Evolutionary conservation across 1,140 invertebrate genomes (phyloP).

Genomic region (Coptotermes formosanus): DNA sequence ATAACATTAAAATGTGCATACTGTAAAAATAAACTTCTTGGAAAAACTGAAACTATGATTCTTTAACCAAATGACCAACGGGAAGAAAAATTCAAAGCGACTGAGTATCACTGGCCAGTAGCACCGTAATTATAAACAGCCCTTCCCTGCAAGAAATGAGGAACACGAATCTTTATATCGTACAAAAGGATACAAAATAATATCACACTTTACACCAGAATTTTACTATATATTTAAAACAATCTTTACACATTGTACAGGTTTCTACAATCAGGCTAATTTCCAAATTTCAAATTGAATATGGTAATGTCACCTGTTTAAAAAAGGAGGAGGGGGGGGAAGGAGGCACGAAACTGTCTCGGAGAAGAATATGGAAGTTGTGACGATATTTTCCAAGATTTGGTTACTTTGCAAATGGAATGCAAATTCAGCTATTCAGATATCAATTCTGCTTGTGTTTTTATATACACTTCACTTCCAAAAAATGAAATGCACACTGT

Average conservation of each 20-base stretch:
- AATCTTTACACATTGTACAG: conserved; percentile 3
- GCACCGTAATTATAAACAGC: too few species aligned
- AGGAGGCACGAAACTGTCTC: background rate
- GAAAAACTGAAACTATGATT: too few species aligned
- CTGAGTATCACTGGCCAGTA: too few species aligned
- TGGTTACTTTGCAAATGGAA: background rate
- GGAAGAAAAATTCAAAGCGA: too few species aligned
- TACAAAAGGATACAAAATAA: too few species aligned
- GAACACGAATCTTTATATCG: too few species aligned
- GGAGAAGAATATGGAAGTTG: background rate
- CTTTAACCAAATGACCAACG: too few species aligned
- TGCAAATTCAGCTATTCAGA: background rate
- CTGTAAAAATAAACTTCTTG: too few species aligned
- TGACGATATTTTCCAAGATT: background rate
- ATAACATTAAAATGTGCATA: too few species aligned
- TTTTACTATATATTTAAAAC: background rate
- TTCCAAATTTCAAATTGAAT: background rate
- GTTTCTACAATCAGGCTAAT: background rate
- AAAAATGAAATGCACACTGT: background rate
- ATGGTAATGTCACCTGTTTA: background rate
- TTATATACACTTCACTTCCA: background rate
- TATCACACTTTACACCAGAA: background rate
- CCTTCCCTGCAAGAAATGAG: too few species aligned
- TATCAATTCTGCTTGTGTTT: background rate
- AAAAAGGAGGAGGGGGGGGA: background rate